Base-by-base conservation (phyloP, 2,888 invertebrate species). In the Lasius fuliginosus region DNA sequence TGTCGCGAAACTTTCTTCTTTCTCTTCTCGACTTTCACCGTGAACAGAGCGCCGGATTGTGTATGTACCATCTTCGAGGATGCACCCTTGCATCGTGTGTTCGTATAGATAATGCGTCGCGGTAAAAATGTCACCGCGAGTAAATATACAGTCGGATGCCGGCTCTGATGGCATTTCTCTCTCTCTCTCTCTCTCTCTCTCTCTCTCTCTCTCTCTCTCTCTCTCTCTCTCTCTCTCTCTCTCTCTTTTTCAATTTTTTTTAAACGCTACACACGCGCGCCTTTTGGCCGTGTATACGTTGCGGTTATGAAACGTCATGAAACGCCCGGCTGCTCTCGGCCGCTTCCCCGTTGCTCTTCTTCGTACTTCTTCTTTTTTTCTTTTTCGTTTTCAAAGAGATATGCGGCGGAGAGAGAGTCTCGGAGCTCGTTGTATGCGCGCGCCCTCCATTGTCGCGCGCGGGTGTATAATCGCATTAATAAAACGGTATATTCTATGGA, bases 291-390 rank as follows among this genome's bases (percentile, higher is more conserved):
- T 42, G 56, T 65, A 46, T 74, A 83, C 82, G 62, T 84, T 62
- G 64, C 74, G 46, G 84, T 82, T 84, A 84, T 82, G 82, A 84
- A 84, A 84, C 53, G 82, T 84, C 68, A 82, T 56, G 64, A 68
- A 82, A 84, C 68, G 67, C 60, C 23, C 53, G 53, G 53, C 75
- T 77, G 76, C 68, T 69, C 62, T 77, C 18, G 15, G 49, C 64
- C 40, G 76, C 15, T 56, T 69, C 40, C 71, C 33, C 12, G 58
- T 5, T 27, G 18, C 40, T 12, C 33, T 12, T 71, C 12, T 49
- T n/a, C 49, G n/a, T 18, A n/a, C 18, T 49, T 49, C 23, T 46
- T 65, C 56, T 9, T n/a, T 42, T 64, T 18, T 23, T 42, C 62
- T 62, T 75, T 64, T 64, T 46, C 60, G 3, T 68, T 67, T 77